These are phyloP conservation scores for Phyllotreta striolata DNA, from an alignment of 2,888 invertebrate genomes.

Conservation along the genomic window DNA sequence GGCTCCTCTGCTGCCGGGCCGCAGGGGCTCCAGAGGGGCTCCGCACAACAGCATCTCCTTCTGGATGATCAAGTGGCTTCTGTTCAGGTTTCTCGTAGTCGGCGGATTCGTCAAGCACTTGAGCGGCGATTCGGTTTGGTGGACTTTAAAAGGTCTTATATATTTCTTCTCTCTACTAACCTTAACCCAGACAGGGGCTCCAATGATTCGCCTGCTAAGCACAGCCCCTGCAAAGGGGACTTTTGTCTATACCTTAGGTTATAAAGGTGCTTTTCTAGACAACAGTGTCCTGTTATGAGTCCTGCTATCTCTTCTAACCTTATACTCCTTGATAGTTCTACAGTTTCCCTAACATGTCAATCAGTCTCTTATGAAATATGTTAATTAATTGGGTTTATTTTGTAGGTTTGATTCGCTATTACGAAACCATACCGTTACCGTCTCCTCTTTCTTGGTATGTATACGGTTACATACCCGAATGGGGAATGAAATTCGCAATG, in stretches of 20 bases:
- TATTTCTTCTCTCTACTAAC: too few relatives aligned
- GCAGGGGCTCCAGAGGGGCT: constrained; percentile 59
- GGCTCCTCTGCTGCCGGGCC: constrained; percentile 68
- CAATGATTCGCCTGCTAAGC: too few relatives aligned
- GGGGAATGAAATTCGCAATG: constrained; percentile 69
- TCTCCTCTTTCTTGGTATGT: constrained; percentile 76
- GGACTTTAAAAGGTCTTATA: constrained; percentile 75
- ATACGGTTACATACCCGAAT: constrained; percentile 71
- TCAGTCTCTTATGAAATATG: too few relatives aligned
- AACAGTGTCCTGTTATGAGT: too few relatives aligned
- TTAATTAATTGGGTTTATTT: constrained; percentile 6
- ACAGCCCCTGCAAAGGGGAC: too few relatives aligned
- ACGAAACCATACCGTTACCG: constrained; percentile 79
- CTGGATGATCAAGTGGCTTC: constrained; percentile 76
- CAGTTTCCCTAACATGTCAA: too few relatives aligned
- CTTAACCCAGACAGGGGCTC: too few relatives aligned
- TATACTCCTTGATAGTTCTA: too few relatives aligned
- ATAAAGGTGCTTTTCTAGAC: too few relatives aligned
- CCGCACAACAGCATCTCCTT: constrained; percentile 67
- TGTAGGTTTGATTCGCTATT: constrained; percentile 71
- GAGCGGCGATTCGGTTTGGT: constrained; percentile 78
- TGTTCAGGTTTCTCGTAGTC: constrained; percentile 76
- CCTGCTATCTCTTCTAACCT: too few relatives aligned
- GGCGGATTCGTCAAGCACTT: constrained; percentile 76
- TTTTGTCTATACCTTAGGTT: too few relatives aligned